These are phyloP conservation scores for Crocuta crocuta DNA, from an alignment of 2,113 vertebrate genomes.

Conservation along the genomic window DNA sequence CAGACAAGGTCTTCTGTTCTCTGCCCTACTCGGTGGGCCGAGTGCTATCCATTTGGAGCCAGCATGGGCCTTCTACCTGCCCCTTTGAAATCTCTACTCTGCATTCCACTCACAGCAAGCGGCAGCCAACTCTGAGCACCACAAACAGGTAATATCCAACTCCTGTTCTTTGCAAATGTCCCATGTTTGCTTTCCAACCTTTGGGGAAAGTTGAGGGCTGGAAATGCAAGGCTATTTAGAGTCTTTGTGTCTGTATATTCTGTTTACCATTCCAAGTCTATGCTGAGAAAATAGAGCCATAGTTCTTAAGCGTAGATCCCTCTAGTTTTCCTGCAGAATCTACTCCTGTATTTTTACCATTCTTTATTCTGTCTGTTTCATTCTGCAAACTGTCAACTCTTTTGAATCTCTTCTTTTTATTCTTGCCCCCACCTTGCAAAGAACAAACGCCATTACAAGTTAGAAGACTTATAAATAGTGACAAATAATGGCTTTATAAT, in stretches of 20 bases:
- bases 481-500: not conserved
- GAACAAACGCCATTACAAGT: not conserved
- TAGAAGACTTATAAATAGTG: not conserved
- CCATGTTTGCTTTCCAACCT: conserved; percentile 51
- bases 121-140: conserved; percentile 76
- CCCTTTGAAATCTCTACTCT: conserved; percentile 81
- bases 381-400: conserved; percentile 77
- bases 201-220: conserved; percentile 59
- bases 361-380: conserved; percentile 60
- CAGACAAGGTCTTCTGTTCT: conserved; percentile 82
- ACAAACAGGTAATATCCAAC: conserved; percentile 86
- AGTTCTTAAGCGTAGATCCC: conserved; percentile 37
- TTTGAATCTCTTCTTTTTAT: conserved; percentile 63
- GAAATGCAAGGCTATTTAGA: not conserved
- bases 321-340: not conserved
- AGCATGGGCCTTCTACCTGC: conserved; percentile 82
- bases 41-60: conserved; percentile 87
- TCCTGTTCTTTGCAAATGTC: conserved; percentile 63
- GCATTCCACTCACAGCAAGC: conserved; percentile 80
- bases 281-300: conserved; percentile 46
- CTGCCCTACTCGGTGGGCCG: conserved; percentile 87
- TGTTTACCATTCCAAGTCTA: conserved; percentile 17
- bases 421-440: conserved; percentile 22
- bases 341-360: not conserved
- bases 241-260: not conserved